Base-by-base conservation (phyloP, 1,140 invertebrate genomes). In the Papilio glaucus region DNA sequence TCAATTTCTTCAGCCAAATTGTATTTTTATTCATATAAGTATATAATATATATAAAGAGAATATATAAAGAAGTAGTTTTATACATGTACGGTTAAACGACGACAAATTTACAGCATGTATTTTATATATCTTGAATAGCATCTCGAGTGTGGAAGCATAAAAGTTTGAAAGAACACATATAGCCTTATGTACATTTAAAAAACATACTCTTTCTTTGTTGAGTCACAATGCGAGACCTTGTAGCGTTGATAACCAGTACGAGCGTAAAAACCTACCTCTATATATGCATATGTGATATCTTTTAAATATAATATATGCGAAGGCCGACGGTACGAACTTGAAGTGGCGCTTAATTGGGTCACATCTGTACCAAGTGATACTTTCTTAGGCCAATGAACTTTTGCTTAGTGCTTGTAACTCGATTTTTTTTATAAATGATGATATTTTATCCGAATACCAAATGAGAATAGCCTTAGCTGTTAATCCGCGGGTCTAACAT, bases 151-250 rank as follows among this genome's bases (percentile, higher is more conserved):
- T 63, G n/a, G 18, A 60, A n/a, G 57, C 24, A 60, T 13, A 60
- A 29, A 24, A 33, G 21, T 60, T 5, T 53, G 21, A 21, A n/a
- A 60, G 26, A n/a, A 60, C 13, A 61, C 4, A 21, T 49, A 57
- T 29, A 61, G 57, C 13, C 12, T 26, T 61, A 33, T 61, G 29
- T 61, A 15, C 5, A 49, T 13, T 29, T 15, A 37, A 37, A 62
- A 62, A 62, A n/a, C n/a, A n/a, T 37, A 38, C 26, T 0, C 26
- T 26, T 8, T 15, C 60, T 62, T 62, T 38, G 61, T 37, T 61
- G 57, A 63, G 61, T 63, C 61, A 63, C 33, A 38, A 15, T 9
- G 53, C 24, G 26, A 61, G 57, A n/a, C 61, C 61, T 63, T 63
- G 61, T 18, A 39, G 7, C 29, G 26, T 63, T 38, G 29, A 49